Conservation (phyloP, 2,797 vertebrate genomes). For the Xiphorhynchus erythropygius region DNA sequence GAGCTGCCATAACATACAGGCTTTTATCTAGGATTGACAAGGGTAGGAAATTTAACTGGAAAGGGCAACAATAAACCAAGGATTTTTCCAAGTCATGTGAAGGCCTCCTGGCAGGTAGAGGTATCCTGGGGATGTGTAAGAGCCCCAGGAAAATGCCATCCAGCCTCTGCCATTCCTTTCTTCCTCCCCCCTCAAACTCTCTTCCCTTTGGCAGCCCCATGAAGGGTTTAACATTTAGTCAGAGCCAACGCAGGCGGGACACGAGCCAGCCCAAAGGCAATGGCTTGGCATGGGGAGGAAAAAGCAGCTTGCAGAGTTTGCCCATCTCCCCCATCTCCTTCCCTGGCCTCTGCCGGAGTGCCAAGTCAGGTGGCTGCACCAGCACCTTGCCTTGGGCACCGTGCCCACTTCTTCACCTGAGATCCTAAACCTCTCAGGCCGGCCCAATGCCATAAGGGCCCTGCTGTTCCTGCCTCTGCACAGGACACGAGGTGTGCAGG, state of each 20-base stretch:
- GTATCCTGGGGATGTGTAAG: background rate
- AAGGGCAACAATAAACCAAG: background rate
- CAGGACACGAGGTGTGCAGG: fast-evolving
- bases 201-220: constrained; percentile 29
- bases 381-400: background rate
- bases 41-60: constrained; percentile 1
- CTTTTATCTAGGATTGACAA: background rate
- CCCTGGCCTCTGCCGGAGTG: background rate
- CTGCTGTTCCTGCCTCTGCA: fast-evolving
- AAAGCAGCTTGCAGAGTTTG: constrained; percentile 13
- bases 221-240: constrained; percentile 42
- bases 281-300: background rate
- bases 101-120: background rate
- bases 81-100: background rate
- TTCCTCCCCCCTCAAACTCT: background rate
- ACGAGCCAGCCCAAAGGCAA: constrained; percentile 34
- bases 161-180: constrained; percentile 11
- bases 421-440: fast-evolving
- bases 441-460: fast-evolving
- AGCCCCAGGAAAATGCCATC: constrained; percentile 47
- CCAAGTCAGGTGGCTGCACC: constrained; percentile 7
- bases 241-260: background rate
- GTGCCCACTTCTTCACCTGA: background rate
- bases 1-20: background rate
- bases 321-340: background rate